These are phyloP conservation scores for Urophycis tenuis DNA, from an alignment of 2,797 vertebrate genomes.

Conservation along the genomic window DNA sequence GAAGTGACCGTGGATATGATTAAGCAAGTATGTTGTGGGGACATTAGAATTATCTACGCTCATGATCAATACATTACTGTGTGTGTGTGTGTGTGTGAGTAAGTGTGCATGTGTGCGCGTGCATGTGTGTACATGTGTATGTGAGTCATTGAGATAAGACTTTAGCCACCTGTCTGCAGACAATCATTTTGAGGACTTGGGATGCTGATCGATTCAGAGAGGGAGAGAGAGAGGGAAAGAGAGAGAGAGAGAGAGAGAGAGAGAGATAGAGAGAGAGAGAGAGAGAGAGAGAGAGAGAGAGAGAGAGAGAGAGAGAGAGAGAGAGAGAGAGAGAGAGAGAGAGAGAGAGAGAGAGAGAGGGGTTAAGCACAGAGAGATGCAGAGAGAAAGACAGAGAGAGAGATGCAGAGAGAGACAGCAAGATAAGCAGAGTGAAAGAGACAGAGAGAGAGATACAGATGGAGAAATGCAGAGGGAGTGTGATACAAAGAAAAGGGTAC, in stretches of 20 bases:
- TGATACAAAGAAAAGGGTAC: background rate
- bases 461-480: background rate
- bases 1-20: too few relatives aligned
- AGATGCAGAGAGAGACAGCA: too few relatives aligned
- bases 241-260: background rate
- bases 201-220: background rate
- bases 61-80: too few relatives aligned
- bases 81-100: too few relatives aligned
- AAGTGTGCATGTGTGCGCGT: too few relatives aligned
- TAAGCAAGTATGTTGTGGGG: too few relatives aligned
- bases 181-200: background rate
- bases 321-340: background rate
- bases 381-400: background rate
- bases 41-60: too few relatives aligned
- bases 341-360: background rate
- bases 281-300: too few relatives aligned
- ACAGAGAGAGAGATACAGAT: background rate
- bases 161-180: background rate
- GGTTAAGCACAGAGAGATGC: too few relatives aligned
- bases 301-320: too few relatives aligned
- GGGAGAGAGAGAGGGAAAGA: background rate
- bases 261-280: background rate
- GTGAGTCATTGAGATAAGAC: too few relatives aligned
- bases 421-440: background rate
- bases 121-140: too few relatives aligned